Evolutionary conservation across 2,113 vertebrate species (phyloP), one percentile per base, ranked within the genome.

Genomic region (Calidris pugnax): DNA sequence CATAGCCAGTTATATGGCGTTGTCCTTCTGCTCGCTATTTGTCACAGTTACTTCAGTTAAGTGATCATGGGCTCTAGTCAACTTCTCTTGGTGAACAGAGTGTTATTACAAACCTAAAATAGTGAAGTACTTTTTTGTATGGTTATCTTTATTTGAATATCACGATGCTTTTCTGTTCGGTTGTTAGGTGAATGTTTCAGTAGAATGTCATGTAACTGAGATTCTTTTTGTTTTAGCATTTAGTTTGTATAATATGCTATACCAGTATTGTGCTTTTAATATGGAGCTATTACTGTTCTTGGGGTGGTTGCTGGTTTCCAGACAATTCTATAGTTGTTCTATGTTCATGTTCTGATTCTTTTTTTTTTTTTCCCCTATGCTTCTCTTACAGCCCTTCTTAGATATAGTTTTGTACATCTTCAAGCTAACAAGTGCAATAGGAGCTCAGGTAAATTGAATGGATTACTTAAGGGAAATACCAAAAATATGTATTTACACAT

Each of bases 401-500:
- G 99, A 99, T 82, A 99, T 99, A 71, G 98, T 98, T 92, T 97
- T 99, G 43, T 99, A 99, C 98, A 99, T 99, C 98, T 99, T 99
- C 98, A 99, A 99, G 97, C 98, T 99, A 97, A 99, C 99, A 45
- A 99, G 98, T 98, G 99, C 99, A 96, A 99, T 99, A 79, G 99
- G 99, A 97, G 99, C 98, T 91, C 99, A 99, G 98, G 99, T 99
- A 97, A 98, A 95, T 95, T 60, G 55, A 78, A 10, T 59, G 28
- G 8, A 66, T 79, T 64, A 35, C 90, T 85, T 85, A 68, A 64
- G 67, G 6, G 6, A 28, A 64, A 15, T 59, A 27, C 60, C 45
- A 33, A 76, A 87, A 88, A 43, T 60, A 26, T 0, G 3, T 30
- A 32, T 81, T 84, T 59, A 22, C 3, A 8, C 41, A 63, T 32